Evolutionary conservation across 2,113 vertebrate genomes (phyloP), one percentile per base, ranked within the genome.

Genomic region (Albula goreensis): DNA sequence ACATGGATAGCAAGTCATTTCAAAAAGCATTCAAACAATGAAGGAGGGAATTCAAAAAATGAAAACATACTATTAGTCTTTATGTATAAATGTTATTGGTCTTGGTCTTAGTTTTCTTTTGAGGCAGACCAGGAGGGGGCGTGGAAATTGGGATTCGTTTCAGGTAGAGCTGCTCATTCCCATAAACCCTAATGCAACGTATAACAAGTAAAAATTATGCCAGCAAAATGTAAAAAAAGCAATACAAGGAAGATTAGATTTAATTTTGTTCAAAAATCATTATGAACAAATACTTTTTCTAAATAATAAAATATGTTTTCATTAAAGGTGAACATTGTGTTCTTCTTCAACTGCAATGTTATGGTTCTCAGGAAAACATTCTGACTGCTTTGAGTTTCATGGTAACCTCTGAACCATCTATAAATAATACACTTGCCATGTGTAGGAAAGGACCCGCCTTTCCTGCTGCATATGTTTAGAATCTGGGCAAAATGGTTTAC

Each of bases 191-290:
- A 41, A 41, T 41, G 31, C 31, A 41, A 41, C 31, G 1, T 41
- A 41, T 41, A 41, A 66, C 60, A 70, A 52, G 7, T 5, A 19
- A 22, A 41, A 66, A 22, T 10, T 50, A 31, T 83, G n/a, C 49
- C 10, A 25, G 51, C 63, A 77, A 84, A 52, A 25, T 74, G 78
- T 89, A 91, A 93, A 90, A 90, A 90, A 60, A 60, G 57, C 57
- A 66, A 66, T 19, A 66, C 3, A 19, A 66, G 60, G 60, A 66
- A 11, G 17, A 15, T 19, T 66, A 66, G 4, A 66, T 66, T 66
- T 9, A 19, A 66, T 66, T n/a, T n/a, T n/a, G n/a, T n/a, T 22
- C 17, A 66, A 19, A 66, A 66, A 13, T 66, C 4, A 66, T 66
- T 66, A 19, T 9, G 15, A 66, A 66, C 3, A 66, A 2, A 4